Base-by-base conservation (phyloP, 2,888 invertebrate species). In the Lithophane semibrunnea region DNA sequence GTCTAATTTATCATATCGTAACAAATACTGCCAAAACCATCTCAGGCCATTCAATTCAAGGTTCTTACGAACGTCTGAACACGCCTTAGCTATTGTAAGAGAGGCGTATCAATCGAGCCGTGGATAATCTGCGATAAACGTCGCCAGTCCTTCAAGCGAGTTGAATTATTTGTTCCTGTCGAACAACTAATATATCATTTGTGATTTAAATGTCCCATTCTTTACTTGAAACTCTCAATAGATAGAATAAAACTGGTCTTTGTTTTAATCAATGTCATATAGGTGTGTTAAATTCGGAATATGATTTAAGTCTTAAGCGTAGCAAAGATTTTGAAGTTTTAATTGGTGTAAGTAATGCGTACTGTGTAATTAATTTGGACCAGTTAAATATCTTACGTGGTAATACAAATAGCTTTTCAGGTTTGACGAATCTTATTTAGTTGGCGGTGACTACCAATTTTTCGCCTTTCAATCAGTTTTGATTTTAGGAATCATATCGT, bases 91-190 rank as follows among this genome's bases (percentile, higher is more conserved):
- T 69, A 91, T 91, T 92, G 91, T 91, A 85, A 84, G 83, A 87
- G 54, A 77, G 82, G 86, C 89, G 89, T 92, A 91, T 90, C 92
- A 90, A 91, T 79, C 87, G 85, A 87, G 84, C 90, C 93, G 90
- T 93, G 88, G 88, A 93, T 94, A 95, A 95, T 95, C 92, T 86
- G 89, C 88, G 91, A 93, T 95, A 93, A 93, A 93, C 93, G 92
- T 92, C 91, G 86, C 79, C 84, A 77, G 84, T 86, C 92, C 93
- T 93, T 93, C 92, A 91, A 90, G 49, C 42, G 12, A 56, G 52
- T 68, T 79, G 90, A 90, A 84, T 88, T 88, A 88, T 89, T 87
- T 86, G 85, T 86, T 87, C 81, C 87, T 82, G 86, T 84, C 79
- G 83, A 87, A 86, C 56, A 78, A 73, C 68, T 77, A 75, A 86